Conservation (phyloP, 1,140 invertebrate species). For the Drosophila varians region DNA sequence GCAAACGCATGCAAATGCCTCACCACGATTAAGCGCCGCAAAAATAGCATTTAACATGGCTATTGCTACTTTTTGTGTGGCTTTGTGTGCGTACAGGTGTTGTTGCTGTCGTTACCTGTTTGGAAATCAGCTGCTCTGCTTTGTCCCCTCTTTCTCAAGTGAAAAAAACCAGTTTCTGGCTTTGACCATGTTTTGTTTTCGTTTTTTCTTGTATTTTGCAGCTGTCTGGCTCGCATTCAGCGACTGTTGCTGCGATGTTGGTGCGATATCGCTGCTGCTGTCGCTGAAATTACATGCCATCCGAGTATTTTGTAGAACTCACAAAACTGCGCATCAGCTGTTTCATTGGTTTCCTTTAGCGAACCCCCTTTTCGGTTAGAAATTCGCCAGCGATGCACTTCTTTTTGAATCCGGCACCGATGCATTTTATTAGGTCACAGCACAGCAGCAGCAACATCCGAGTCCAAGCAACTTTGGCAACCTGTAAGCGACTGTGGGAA, state of each 20-base stretch:
- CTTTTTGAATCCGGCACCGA: conserved; percentile 10
- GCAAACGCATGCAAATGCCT: conserved; percentile 42
- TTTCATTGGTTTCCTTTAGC: conserved; percentile 40
- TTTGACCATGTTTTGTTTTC: conserved; percentile 71
- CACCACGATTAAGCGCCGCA: conserved; percentile 19
- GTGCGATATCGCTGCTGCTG: conserved; percentile 30
- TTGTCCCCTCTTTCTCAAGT: conserved; percentile 29
- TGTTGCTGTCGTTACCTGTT: conserved; percentile 43
- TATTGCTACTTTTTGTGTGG: not conserved
- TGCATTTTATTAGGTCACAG: conserved; percentile 69
- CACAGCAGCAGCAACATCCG: conserved; percentile 13
- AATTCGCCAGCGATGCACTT: conserved; percentile 65
- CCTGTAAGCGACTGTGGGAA: conserved; percentile 55
- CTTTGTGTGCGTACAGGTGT: conserved; percentile 9
- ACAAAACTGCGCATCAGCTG: conserved; percentile 75
- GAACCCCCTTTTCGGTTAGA: conserved; percentile 11
- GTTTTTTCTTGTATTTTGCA: conserved; percentile 61
- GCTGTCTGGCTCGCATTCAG: conserved; percentile 53
- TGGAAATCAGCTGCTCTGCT: conserved; percentile 54
- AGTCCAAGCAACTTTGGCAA: not conserved
- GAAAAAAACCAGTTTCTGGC: conserved; percentile 57
- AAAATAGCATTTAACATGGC: conserved; percentile 28
- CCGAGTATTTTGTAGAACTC: conserved; percentile 50
- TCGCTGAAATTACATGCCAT: conserved; percentile 60
- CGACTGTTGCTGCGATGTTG: conserved; percentile 41